These are phyloP conservation scores for Phoenoteleia sp. DNA, from an alignment of 2,888 invertebrate genomes.

Conservation along the genomic window DNA sequence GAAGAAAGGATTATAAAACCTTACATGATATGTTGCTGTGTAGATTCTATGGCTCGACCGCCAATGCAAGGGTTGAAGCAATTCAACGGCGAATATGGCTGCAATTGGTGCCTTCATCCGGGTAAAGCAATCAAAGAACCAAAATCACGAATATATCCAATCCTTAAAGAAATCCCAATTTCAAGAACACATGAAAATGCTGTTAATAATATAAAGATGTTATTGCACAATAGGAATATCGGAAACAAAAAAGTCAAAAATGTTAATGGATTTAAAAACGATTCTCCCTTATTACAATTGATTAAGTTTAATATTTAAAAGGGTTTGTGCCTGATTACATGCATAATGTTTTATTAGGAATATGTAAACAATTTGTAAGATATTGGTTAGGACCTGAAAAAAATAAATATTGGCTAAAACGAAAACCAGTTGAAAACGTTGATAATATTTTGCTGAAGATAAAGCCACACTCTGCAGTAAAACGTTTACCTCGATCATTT, in stretches of 20 bases:
- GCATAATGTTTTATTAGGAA: conserved; percentile 54
- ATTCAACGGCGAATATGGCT: too few species aligned
- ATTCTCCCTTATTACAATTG: conserved; percentile 33
- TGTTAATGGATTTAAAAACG: conserved; percentile 25
- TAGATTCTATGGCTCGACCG: conserved; percentile 21
- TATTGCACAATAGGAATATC: too few species aligned
- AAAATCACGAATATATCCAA: too few species aligned
- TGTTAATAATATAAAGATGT: background rate
- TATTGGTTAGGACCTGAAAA: background rate
- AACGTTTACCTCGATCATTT: conserved; percentile 23
- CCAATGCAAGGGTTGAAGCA: too few species aligned
- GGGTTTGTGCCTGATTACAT: conserved; percentile 63
- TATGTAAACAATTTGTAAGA: conserved; percentile 28
- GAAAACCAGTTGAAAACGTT: background rate
- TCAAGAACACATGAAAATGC: conserved; percentile 5
- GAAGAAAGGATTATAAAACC: conserved; percentile 35
- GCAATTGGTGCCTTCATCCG: conserved; percentile 28
- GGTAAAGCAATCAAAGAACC: background rate
- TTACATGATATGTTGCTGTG: conserved; percentile 15
- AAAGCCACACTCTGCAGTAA: conserved; percentile 26
- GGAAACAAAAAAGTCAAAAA: background rate
- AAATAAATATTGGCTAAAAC: background rate
- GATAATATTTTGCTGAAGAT: conserved; percentile 23
- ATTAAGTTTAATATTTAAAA: conserved; percentile 49
- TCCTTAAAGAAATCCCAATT: too few species aligned